Evolutionary conservation across 2,797 vertebrate genomes (phyloP).

Genomic region (Labroides dimidiatus): DNA sequence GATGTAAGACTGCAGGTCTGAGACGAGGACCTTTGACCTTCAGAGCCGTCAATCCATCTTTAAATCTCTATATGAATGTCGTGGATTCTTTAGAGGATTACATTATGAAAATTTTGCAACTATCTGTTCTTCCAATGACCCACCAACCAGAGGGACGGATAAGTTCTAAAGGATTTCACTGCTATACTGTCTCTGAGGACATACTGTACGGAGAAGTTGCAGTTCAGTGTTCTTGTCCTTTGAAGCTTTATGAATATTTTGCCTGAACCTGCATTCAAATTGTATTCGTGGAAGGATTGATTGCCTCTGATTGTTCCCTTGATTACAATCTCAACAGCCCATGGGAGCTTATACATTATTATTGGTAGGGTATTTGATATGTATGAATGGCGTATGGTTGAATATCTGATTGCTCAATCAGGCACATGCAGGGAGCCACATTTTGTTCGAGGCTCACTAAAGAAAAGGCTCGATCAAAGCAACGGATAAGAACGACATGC

Average conservation of each 20-base stretch:
- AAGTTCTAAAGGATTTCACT: background rate
- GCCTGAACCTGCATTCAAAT: constrained; percentile 36
- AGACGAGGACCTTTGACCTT: background rate
- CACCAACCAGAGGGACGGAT: too few species aligned
- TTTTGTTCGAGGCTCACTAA: constrained; percentile 35
- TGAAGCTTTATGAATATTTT: constrained; percentile 25
- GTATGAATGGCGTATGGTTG: constrained; percentile 46
- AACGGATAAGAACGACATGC: constrained; percentile 53
- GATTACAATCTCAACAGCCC: constrained; percentile 60
- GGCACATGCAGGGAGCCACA: constrained; percentile 33
- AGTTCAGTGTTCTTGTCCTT: background rate
- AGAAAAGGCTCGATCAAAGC: constrained; percentile 68
- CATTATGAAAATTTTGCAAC: too few species aligned
- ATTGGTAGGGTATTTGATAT: constrained; percentile 40
- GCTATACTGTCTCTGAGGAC: background rate
- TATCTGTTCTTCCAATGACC: too few species aligned
- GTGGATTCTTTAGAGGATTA: too few species aligned
- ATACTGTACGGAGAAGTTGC: constrained; percentile 3
- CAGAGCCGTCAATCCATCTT: background rate
- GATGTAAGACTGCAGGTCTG: background rate
- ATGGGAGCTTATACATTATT: constrained; percentile 36
- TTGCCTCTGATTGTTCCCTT: constrained; percentile 65
- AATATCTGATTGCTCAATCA: constrained; percentile 66
- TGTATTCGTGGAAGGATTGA: constrained; percentile 55
- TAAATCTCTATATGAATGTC: background rate